A percentile compares a stretch with the other conserved stretches of the same genome.
These are phyloP conservation scores for Sorex fumeus DNA, from an alignment of 2,113 vertebrate species.

Conservation along the genomic window DNA sequence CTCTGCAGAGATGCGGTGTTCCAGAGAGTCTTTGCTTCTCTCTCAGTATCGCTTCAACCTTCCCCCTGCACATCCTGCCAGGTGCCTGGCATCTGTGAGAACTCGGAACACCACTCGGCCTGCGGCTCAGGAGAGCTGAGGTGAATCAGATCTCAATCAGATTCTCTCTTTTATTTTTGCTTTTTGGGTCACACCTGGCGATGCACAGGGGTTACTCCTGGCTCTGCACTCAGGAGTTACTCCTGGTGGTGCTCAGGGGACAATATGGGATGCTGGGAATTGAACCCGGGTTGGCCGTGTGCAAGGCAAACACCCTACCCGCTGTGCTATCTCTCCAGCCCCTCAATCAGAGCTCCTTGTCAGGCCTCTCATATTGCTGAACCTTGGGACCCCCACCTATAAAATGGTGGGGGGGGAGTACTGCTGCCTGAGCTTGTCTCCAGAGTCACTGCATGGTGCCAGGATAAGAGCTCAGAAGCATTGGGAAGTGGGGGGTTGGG, in stretches of 20 bases:
- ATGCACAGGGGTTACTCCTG: too few relatives aligned
- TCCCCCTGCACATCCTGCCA: not conserved
- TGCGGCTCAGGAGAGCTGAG: not conserved
- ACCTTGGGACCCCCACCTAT: not conserved
- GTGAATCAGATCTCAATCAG: too few relatives aligned
- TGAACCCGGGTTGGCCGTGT: too few relatives aligned
- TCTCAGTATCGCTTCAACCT: not conserved
- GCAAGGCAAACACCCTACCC: too few relatives aligned
- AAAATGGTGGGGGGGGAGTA: not conserved
- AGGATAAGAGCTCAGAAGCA: not conserved
- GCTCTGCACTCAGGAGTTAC: too few relatives aligned
- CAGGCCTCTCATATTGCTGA: not conserved
- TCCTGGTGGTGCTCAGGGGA: too few relatives aligned
- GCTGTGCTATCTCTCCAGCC: too few relatives aligned
- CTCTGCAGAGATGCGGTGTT: not conserved
- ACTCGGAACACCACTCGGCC: not conserved
- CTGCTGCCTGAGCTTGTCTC: not conserved
- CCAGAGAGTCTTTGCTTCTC: not conserved
- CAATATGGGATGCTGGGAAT: too few relatives aligned
- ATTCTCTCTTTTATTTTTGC: too few relatives aligned
- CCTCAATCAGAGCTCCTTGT: not conserved
- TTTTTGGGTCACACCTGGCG: too few relatives aligned
- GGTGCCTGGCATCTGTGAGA: not conserved
- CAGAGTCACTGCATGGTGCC: not conserved
- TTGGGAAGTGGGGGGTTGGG: too few relatives aligned